Percentiles rank a stretch among this genome's conserved stretches.
Conservation (phyloP, 2,888 invertebrate species). For the Mesorhabditis sp. region DNA sequence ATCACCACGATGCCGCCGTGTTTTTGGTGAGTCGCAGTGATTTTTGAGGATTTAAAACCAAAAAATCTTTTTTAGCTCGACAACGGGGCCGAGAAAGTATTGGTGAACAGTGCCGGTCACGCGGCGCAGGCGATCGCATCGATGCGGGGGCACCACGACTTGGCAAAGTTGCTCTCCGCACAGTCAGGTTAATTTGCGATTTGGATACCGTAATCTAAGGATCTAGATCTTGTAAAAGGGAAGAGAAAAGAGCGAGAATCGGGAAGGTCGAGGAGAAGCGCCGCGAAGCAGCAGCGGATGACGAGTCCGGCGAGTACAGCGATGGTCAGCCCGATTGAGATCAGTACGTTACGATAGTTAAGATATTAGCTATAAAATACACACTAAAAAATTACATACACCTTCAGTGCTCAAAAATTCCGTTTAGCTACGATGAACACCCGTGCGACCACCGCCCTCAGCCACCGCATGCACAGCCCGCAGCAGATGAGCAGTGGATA, state of each 20-base stretch:
- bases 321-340: background rate
- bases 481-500: background rate
- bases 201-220: background rate
- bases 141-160: slow-evolving; percentile 29
- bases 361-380: no score
- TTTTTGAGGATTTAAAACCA: background rate
- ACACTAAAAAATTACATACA: no score
- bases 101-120: slow-evolving; percentile 38
- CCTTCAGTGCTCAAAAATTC: no score
- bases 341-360: background rate
- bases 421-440: background rate
- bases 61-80: slow-evolving; percentile 28
- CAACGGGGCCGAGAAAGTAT: slow-evolving; percentile 39
- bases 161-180: slow-evolving; percentile 28
- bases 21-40: slow-evolving; percentile 29
- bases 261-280: slow-evolving; percentile 9
- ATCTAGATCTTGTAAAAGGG: background rate
- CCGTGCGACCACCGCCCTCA: background rate
- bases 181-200: slow-evolving; percentile 15
- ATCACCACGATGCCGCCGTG: slow-evolving; percentile 39
- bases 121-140: slow-evolving; percentile 41
- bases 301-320: background rate
- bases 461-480: background rate
- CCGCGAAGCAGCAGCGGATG: slow-evolving; percentile 8
- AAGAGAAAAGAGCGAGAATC: slow-evolving; percentile 1